Conservation (phyloP, 2,113 vertebrate genomes). For the Neomonachus schauinslandi region DNA sequence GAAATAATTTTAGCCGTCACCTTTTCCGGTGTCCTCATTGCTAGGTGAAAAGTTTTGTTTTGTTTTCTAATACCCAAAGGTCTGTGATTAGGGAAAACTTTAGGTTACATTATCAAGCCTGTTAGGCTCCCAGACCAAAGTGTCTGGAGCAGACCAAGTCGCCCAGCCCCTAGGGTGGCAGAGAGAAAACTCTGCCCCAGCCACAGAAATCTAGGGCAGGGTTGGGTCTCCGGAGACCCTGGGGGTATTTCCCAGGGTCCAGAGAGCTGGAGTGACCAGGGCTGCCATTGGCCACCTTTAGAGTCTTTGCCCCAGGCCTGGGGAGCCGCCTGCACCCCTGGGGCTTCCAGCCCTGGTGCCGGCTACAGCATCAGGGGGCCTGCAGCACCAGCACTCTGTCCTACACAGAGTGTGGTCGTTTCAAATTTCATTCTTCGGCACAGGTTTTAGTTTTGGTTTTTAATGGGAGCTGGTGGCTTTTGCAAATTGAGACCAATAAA, state of each 20-base stretch:
- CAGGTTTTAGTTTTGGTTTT: background rate
- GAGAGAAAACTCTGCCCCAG: background rate
- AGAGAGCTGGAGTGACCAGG: background rate
- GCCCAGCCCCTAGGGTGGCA: too few relatives aligned
- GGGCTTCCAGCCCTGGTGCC: background rate
- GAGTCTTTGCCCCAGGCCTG: background rate
- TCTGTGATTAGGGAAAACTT: background rate
- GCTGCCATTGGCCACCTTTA: background rate
- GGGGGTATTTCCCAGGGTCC: background rate
- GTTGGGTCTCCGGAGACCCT: background rate
- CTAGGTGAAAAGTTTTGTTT: background rate
- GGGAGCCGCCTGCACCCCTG: fast-evolving
- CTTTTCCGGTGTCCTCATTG: background rate
- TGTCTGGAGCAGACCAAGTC: background rate
- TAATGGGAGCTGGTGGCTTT: background rate
- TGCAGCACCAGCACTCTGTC: fast-evolving
- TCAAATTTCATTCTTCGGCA: background rate
- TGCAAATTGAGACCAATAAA: background rate
- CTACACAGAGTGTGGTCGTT: background rate
- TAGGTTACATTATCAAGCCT: background rate
- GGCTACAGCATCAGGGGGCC: fast-evolving
- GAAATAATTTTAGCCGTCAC: background rate
- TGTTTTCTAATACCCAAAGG: background rate
- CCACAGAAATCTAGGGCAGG: background rate
- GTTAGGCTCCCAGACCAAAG: background rate